Conservation (phyloP, 2,113 vertebrate species). For the Paracanthobrama guichenoti region DNA sequence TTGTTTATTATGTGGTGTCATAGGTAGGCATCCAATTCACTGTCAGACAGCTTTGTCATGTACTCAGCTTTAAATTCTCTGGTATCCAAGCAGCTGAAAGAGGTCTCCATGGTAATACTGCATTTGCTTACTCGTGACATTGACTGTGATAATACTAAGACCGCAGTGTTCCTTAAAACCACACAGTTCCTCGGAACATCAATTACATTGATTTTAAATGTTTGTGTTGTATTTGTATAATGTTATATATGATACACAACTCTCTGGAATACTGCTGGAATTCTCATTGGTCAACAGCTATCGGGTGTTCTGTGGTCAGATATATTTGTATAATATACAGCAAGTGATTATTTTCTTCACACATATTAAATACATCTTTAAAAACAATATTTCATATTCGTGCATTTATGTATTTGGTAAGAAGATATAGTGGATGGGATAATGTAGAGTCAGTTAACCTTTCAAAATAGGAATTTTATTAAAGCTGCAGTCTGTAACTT, state of each 20-base stretch:
- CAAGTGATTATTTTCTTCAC: not conserved
- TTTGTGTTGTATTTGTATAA: not conserved
- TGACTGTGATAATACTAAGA: conserved; percentile 9
- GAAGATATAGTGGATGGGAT: too few species aligned
- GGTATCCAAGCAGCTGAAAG: conserved; percentile 38
- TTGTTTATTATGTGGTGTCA: not conserved
- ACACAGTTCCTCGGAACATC: not conserved
- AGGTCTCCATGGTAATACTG: conserved; percentile 38
- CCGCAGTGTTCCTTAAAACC: conserved; percentile 7
- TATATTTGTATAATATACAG: not conserved
- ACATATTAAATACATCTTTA: not conserved
- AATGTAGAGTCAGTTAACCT: not conserved
- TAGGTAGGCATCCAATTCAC: not conserved
- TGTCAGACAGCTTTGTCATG: conserved; percentile 1
- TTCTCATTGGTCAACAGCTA: not conserved
- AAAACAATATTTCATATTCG: too few species aligned
- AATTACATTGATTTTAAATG: not conserved
- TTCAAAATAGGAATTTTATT: not conserved
- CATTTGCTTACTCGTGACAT: conserved; percentile 6
- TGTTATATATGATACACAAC: not conserved
- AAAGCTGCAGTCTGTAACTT: too few species aligned
- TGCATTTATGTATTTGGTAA: too few species aligned
- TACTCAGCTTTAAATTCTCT: not conserved
- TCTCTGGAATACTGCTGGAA: not conserved
- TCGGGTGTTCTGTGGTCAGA: not conserved